Evolutionary conservation across 2,888 invertebrate species (phyloP).

Genomic region (Ophonus ardosiacus): DNA sequence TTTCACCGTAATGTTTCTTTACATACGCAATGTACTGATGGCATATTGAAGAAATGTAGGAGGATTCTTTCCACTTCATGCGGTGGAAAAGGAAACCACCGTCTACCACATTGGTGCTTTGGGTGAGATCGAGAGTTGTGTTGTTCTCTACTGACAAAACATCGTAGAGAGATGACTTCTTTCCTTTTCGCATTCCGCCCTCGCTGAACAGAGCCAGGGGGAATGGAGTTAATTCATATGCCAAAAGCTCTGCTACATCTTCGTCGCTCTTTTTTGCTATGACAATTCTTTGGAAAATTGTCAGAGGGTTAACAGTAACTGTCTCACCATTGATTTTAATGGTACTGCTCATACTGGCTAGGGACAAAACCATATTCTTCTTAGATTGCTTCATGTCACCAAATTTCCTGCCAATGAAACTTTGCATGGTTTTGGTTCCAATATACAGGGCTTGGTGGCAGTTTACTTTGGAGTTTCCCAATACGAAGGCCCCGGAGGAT

Average conservation of each 20-base stretch:
- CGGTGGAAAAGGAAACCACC: constrained; percentile 57
- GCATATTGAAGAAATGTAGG: constrained; percentile 52
- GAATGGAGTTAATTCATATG: too few relatives aligned
- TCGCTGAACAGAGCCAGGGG: too few relatives aligned
- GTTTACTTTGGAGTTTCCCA: too few relatives aligned
- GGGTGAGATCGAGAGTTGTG: too few relatives aligned
- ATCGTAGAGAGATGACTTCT: too few relatives aligned
- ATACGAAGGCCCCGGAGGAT: too few relatives aligned
- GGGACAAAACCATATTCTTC: constrained; percentile 64
- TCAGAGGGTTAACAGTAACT: constrained; percentile 63
- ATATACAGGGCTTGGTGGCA: too few relatives aligned
- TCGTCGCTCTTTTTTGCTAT: constrained; percentile 63
- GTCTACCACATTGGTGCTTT: too few relatives aligned
- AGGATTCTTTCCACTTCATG: constrained; percentile 43
- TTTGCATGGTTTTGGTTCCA: constrained; percentile 62
- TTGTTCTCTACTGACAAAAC: too few relatives aligned
- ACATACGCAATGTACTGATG: constrained; percentile 59
- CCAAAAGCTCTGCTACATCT: constrained; percentile 65
- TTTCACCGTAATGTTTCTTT: constrained; percentile 36
- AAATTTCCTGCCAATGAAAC: constrained; percentile 63
- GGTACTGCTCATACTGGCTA: too few relatives aligned
- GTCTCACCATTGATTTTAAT: constrained; percentile 64
- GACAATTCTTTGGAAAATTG: constrained; percentile 65
- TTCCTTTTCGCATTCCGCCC: too few relatives aligned
- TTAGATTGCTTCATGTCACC: constrained; percentile 57